These are phyloP conservation scores for Mycteria americana DNA, from an alignment of 2,797 vertebrate species.

Conservation along the genomic window DNA sequence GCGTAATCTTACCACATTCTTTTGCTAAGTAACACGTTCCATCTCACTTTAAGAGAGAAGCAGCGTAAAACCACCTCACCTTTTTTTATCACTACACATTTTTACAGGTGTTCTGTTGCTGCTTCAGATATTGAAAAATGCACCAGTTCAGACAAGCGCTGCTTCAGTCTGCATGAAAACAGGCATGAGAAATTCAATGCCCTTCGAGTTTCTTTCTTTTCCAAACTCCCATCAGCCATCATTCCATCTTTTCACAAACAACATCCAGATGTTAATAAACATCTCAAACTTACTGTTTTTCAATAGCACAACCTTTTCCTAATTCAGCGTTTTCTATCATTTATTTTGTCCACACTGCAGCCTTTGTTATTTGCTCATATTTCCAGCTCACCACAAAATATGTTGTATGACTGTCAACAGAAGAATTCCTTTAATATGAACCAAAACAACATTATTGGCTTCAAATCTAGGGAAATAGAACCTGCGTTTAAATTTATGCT, in stretches of 20 bases:
- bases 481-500: neutral
- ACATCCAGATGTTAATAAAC: conserved; percentile 32
- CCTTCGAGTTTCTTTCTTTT: neutral
- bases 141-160: neutral
- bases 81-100: neutral
- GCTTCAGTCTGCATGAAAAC: neutral
- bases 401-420: neutral
- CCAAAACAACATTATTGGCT: neutral
- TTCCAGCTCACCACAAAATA: conserved; percentile 31
- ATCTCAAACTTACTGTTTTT: neutral
- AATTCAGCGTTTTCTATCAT: neutral
- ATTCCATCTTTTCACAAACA: conserved; percentile 16
- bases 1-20: conserved; percentile 43
- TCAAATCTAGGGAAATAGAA: neutral
- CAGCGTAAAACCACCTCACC: neutral
- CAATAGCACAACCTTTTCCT: neutral
- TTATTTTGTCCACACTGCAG: neutral
- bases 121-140: conserved; percentile 9
- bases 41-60: conserved; percentile 32
- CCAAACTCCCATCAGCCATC: neutral
- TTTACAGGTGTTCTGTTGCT: neutral
- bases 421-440: neutral
- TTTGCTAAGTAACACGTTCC: conserved; percentile 55
- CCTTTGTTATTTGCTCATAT: neutral
- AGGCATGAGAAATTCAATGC: neutral